Conservation (phyloP, 1,140 invertebrate species). For the Colletes latitarsis region DNA sequence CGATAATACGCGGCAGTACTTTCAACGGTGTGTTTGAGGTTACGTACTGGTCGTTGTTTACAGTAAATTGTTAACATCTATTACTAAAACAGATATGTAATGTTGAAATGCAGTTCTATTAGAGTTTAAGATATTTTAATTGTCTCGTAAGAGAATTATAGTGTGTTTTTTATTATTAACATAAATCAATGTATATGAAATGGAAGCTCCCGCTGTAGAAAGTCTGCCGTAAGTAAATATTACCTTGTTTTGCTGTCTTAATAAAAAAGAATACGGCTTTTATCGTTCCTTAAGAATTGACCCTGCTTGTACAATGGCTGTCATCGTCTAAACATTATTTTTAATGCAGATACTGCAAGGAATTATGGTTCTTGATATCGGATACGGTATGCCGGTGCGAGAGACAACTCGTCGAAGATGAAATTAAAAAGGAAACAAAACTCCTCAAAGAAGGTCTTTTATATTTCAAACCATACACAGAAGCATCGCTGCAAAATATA, state of each 20-base stretch:
- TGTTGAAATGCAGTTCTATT: background rate
- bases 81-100: background rate
- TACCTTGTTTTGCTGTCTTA: background rate
- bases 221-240: conserved; percentile 72
- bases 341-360: conserved; percentile 74
- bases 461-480: conserved; percentile 75
- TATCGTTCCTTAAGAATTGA: conserved; percentile 1
- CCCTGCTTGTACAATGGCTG: background rate
- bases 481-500: conserved; percentile 73
- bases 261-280: background rate
- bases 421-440: conserved; percentile 76
- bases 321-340: background rate
- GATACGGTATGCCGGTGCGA: conserved; percentile 78
- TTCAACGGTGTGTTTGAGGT: background rate
- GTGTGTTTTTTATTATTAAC: background rate
- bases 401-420: conserved; percentile 76
- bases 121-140: background rate
- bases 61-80: background rate
- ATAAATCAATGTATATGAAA: background rate
- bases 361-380: conserved; percentile 78
- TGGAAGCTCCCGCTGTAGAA: conserved; percentile 67
- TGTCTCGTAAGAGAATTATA: background rate
- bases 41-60: conserved; percentile 12
- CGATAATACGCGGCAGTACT: too few species aligned
- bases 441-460: conserved; percentile 74